These are phyloP conservation scores for Hyles lineata DNA, from an alignment of 2,888 invertebrate genomes.

Conservation along the genomic window DNA sequence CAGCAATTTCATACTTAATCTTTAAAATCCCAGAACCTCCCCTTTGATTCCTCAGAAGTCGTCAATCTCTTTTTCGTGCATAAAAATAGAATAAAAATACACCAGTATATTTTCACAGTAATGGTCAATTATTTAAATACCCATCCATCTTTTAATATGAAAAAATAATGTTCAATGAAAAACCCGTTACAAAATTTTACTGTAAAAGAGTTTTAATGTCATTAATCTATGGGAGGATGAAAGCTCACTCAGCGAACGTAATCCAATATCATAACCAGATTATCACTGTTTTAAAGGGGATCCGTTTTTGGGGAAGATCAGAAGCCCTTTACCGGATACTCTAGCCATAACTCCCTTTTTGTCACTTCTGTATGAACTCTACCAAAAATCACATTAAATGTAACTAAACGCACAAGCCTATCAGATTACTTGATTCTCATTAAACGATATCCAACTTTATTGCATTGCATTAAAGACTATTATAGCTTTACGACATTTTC, in stretches of 20 bases:
- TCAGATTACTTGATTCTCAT: slow-evolving; percentile 36
- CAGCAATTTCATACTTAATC: no score
- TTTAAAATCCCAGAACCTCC: no score
- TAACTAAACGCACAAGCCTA: slow-evolving; percentile 42
- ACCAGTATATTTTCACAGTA: background rate
- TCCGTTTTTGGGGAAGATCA: slow-evolving; percentile 23
- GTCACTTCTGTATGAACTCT: slow-evolving; percentile 11
- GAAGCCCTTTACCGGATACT: slow-evolving; percentile 21
- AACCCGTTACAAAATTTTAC: no score
- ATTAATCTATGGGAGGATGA: slow-evolving; percentile 11
- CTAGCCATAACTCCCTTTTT: slow-evolving; percentile 20
- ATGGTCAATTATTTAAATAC: background rate
- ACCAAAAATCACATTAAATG: slow-evolving; percentile 42
- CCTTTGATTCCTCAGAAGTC: no score
- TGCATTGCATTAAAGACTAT: background rate
- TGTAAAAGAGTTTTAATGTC: slow-evolving; percentile 10
- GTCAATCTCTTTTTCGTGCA: no score
- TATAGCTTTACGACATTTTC: background rate
- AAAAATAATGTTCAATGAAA: no score
- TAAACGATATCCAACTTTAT: slow-evolving; percentile 11
- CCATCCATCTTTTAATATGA: background rate
- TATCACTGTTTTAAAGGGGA: slow-evolving; percentile 12
- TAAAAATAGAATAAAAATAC: no score
- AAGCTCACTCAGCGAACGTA: slow-evolving; percentile 8
- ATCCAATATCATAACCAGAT: slow-evolving; percentile 24